Conservation (phyloP, 2,888 invertebrate species). For the Limnephilus auricula region DNA sequence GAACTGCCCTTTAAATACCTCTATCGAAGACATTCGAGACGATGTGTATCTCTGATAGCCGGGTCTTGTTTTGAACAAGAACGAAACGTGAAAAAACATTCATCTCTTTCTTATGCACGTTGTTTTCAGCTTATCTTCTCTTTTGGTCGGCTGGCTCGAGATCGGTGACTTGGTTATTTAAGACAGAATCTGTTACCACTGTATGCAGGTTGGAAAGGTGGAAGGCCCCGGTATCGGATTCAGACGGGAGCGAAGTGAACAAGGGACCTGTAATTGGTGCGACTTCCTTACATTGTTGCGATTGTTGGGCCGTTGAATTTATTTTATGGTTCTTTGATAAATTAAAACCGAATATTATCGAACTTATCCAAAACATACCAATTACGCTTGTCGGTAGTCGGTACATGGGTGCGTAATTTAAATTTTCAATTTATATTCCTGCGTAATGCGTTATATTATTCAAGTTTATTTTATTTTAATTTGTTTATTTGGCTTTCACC, state of each 20-base stretch:
- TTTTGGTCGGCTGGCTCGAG: not conserved
- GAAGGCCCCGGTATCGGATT: not conserved
- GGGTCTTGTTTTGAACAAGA: slow-evolving; percentile 42
- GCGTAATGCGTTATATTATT: too few relatives aligned
- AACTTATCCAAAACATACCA: not conserved
- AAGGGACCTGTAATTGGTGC: slow-evolving; percentile 6
- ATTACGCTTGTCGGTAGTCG: too few relatives aligned
- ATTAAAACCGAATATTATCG: not conserved
- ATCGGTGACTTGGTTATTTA: slow-evolving; percentile 51
- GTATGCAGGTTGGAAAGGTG: not conserved
- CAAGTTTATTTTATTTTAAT: too few relatives aligned
- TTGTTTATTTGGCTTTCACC: too few relatives aligned
- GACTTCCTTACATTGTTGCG: slow-evolving; percentile 6
- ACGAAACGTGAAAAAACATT: not conserved
- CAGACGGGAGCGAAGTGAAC: slow-evolving; percentile 44
- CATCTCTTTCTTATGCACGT: slow-evolving; percentile 23
- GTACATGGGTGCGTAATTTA: too few relatives aligned
- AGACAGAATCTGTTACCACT: slow-evolving; percentile 56
- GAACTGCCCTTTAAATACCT: slow-evolving; percentile 61
- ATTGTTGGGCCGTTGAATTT: not conserved
- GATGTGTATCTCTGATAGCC: slow-evolving; percentile 61
- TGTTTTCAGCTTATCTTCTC: not conserved
- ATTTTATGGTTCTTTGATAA: not conserved
- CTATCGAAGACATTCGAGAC: slow-evolving; percentile 64
- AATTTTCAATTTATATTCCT: too few relatives aligned